A percentile compares a stretch with the other conserved stretches of the same genome.
These are phyloP conservation scores for Chironomus tepperi DNA, from an alignment of 1,140 invertebrate genomes.

Conservation along the genomic window DNA sequence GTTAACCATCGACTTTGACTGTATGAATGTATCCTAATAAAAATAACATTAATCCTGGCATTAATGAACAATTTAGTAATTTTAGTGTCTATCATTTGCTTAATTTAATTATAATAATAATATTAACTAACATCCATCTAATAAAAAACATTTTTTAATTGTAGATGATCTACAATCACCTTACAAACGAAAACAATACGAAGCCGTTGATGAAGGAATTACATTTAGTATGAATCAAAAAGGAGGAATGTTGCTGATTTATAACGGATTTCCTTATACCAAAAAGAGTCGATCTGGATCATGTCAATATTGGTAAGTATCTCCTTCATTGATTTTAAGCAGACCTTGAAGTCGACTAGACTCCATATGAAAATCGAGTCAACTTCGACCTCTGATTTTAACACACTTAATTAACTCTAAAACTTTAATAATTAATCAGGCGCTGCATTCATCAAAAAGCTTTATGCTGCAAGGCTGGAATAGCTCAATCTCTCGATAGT, in stretches of 20 bases:
- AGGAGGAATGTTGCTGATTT: neutral
- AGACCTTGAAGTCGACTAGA: too few relatives aligned
- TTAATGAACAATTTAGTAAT: too few relatives aligned
- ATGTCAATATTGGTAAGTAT: neutral
- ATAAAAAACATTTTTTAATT: neutral
- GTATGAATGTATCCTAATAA: too few relatives aligned
- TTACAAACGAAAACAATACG: neutral
- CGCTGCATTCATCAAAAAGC: constrained; percentile 18
- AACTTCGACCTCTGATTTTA: too few relatives aligned
- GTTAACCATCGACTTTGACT: too few relatives aligned
- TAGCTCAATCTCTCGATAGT: neutral
- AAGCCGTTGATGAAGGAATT: neutral
- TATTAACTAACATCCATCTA: too few relatives aligned
- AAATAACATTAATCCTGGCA: too few relatives aligned
- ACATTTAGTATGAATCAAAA: constrained; percentile 18
- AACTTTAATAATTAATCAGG: neutral
- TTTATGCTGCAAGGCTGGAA: neutral
- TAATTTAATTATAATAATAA: too few relatives aligned
- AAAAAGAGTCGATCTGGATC: neutral
- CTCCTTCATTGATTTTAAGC: too few relatives aligned
- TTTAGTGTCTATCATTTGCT: too few relatives aligned
- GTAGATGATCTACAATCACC: neutral
- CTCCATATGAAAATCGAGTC: too few relatives aligned
- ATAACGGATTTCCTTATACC: neutral
- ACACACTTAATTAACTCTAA: neutral